Evolutionary conservation across 2,797 vertebrate species (phyloP).

Genomic region (Epinephelus coioides): DNA sequence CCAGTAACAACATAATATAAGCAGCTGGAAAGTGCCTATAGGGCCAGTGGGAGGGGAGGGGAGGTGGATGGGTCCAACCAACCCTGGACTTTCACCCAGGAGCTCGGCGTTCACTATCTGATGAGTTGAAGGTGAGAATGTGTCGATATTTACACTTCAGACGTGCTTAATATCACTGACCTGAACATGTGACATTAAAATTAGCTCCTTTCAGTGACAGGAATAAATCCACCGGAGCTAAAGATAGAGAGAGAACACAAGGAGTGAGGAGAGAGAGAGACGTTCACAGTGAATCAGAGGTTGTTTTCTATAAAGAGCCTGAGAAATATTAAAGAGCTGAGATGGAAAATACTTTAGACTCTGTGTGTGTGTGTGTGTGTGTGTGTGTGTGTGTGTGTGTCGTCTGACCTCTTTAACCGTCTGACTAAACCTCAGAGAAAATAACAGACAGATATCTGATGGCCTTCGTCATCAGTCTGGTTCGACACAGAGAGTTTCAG

Average conservation of each 20-base stretch:
- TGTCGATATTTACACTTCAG: too few relatives aligned
- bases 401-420: slow-evolving; percentile 47
- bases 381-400: slow-evolving; percentile 11
- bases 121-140: too few relatives aligned
- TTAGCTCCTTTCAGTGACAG: background rate
- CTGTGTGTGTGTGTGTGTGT: background rate
- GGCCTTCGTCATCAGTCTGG: background rate
- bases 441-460: background rate
- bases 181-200: too few relatives aligned
- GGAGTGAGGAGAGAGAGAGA: background rate
- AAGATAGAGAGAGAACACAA: background rate
- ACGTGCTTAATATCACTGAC: too few relatives aligned
- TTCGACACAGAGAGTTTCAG: background rate
- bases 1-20: too few relatives aligned
- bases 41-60: too few relatives aligned
- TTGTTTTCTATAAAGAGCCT: slow-evolving; percentile 7
- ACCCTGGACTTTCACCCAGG: too few relatives aligned
- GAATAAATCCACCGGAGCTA: background rate
- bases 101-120: too few relatives aligned
- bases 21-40: too few relatives aligned
- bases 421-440: slow-evolving; percentile 9
- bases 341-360: slow-evolving; percentile 9
- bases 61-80: too few relatives aligned
- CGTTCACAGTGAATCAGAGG: slow-evolving; percentile 3
- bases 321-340: slow-evolving; percentile 3